Evolutionary conservation across 2,113 vertebrate species (phyloP), one percentile per base, ranked within the genome.

Genomic region (Urocolius indicus): DNA sequence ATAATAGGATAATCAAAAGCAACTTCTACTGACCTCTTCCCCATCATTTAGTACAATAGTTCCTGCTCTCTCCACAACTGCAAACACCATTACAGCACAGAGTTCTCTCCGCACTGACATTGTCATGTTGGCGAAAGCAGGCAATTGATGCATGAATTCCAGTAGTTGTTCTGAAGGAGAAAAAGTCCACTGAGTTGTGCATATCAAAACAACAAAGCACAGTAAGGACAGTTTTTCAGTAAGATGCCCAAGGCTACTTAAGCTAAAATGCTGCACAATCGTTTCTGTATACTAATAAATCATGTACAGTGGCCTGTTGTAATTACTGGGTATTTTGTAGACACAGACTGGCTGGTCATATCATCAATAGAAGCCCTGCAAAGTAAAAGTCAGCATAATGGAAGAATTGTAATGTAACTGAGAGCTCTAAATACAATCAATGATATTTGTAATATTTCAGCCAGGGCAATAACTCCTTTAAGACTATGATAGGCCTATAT

Each of bases 131-230:
- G 99, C 99, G 90, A 99, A 99, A 66, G 99, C 99, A 59, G 99
- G 99, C 96, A 99, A 98, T 76, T 99, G 99, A 98, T 99, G 99
- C 99, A 99, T 99, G 97, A 99, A 99, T 98, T 99, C 99, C 98
- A 99, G 98, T 80, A 99, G 98, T 99, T 99, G 99, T 97, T 99
- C 99, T 99, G 98, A 83, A 97, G 95, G 91, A 95, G 82, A 96
- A 94, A 94, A 96, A 95, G 78, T 68, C 51, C 80, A 96, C 32
- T 94, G 63, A 96, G 77, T 96, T 13, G 5, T 84, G 65, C 65
- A 82, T 61, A 24, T 97, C 77, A 96, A 97, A 96, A 95, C 73
- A 87, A 87, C 30, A 86, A 76, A 90, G 67, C 84, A 93, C 89
- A 93, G 75, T 75, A 88, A 84, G 95, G 92, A 57, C 12, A 90